These are phyloP conservation scores for Ophiodon elongatus DNA, from an alignment of 2,113 vertebrate species.

Conservation along the genomic window DNA sequence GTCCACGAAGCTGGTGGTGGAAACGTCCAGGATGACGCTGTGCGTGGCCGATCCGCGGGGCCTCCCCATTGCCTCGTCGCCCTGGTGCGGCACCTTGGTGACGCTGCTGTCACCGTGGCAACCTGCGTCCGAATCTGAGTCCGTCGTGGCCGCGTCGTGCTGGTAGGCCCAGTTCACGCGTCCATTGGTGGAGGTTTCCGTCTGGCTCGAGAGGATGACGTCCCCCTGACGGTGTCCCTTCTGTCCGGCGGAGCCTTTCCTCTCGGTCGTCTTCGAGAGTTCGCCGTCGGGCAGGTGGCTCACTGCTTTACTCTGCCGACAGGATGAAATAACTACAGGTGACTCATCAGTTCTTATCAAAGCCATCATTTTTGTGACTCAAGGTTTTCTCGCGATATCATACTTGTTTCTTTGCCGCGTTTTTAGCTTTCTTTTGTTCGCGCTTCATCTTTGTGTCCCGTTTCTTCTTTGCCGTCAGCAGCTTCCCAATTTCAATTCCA, in stretches of 20 bases:
- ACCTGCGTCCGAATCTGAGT: constrained; percentile 50
- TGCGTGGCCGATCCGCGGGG: constrained; percentile 59
- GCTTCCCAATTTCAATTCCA: constrained; percentile 86
- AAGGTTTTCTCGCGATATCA: neutral
- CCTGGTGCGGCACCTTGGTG: neutral
- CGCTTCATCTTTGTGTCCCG: constrained; percentile 82
- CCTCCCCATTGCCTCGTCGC: neutral
- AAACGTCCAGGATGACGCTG: constrained; percentile 90
- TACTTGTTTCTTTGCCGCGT: constrained; percentile 75
- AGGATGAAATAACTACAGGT: neutral
- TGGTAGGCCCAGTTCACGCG: constrained; percentile 71
- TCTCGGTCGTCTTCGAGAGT: constrained; percentile 1
- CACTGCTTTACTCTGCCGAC: constrained; percentile 33
- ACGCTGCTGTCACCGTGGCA: constrained; percentile 31
- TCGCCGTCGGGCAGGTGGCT: constrained; percentile 5
- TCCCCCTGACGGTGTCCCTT: constrained; percentile 25
- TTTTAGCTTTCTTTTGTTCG: constrained; percentile 81
- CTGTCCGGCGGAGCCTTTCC: neutral
- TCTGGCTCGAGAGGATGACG: constrained; percentile 46
- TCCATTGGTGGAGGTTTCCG: constrained; percentile 44
- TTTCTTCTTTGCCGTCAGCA: constrained; percentile 89
- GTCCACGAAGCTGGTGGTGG: constrained; percentile 89
- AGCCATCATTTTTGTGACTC: neutral
- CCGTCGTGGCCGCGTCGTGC: constrained; percentile 38
- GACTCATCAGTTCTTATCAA: neutral